phyloP scores from a whole-genome alignment of 1,140 invertebrate genomes.

The Frieseomelitta varia region DNA sequence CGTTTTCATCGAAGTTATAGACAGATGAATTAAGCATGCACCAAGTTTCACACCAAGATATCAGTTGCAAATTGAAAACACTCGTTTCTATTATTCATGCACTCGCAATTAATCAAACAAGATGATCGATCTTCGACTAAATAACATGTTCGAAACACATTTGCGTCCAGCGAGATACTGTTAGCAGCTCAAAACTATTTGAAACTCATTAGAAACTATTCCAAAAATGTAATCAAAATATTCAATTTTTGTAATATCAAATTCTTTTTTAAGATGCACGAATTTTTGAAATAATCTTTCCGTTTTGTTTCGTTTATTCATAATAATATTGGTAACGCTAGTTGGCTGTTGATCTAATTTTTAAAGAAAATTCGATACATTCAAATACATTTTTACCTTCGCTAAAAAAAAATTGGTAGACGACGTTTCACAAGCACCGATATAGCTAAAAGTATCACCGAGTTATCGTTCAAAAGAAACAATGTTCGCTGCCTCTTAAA shows the following conservation, averaged over 20 bases:
- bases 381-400: background rate
- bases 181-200: background rate
- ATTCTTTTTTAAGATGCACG: background rate
- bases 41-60: conserved; percentile 71
- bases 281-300: background rate
- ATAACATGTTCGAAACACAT: background rate
- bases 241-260: background rate
- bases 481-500: conserved; percentile 63
- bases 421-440: conserved; percentile 12
- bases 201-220: background rate
- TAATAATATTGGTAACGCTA: no score
- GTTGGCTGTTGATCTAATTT: background rate
- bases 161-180: background rate
- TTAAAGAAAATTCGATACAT: background rate
- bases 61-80: conserved; percentile 53
- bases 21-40: conserved; percentile 18
- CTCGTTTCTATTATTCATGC: conserved; percentile 50
- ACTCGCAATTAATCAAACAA: conserved; percentile 19
- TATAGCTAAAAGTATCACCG: conserved; percentile 36
- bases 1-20: background rate
- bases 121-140: background rate
- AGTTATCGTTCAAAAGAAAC: conserved; percentile 40
- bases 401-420: background rate
- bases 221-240: background rate
- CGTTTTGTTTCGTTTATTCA: background rate